Evolutionary conservation across 1,140 invertebrate species (phyloP), one percentile per base, ranked within the genome.

Genomic region (Psilanteris sp.): DNA sequence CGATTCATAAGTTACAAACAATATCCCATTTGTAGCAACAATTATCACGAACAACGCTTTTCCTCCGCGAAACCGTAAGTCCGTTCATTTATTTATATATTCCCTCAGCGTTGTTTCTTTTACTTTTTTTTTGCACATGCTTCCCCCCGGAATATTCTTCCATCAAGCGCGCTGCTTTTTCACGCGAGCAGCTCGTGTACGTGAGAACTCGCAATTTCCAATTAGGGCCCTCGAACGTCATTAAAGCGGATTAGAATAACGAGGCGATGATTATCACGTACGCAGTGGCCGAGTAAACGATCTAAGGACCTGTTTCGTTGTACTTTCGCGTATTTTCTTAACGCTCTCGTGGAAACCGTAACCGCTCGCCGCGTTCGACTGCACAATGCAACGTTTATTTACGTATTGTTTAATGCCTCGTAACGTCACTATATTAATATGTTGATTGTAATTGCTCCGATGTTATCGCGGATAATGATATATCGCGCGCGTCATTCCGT

Each of bases 251-350:
- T 79, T 74, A 77, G 77, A 70, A 70, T 79, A 78, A 68, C 62
- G 72, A 79, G 54, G 64, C 73, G 78, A 79, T 77, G 74, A 77
- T 74, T 74, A 79, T 77, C 77, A 36, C 73, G 32, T 72, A 61
- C 67, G 66, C 67, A 77, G 48, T 39, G 55, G 57, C 48, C 57
- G 61, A 72, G 55, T 62, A 66, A 77, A 72, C 46, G 61, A 34
- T 52, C 24, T 4, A 3, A 62, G 59, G 66, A 66, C 52, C 50
- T 55, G 6, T 26, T 39, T 18, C 43, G 20, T 10, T 27, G 37
- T 54, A 48, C 24, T 66, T 70, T 70, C 37, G 57, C 43, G 61
- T 57, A 22, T 50, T 77, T 67, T 62, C 29, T 73, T 59, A 29
- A 59, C 64, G 70, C 55, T 74, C 59, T 39, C 66, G 52, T 75